Base-by-base conservation (phyloP, 2,113 vertebrate species). In the Mugil cephalus region DNA sequence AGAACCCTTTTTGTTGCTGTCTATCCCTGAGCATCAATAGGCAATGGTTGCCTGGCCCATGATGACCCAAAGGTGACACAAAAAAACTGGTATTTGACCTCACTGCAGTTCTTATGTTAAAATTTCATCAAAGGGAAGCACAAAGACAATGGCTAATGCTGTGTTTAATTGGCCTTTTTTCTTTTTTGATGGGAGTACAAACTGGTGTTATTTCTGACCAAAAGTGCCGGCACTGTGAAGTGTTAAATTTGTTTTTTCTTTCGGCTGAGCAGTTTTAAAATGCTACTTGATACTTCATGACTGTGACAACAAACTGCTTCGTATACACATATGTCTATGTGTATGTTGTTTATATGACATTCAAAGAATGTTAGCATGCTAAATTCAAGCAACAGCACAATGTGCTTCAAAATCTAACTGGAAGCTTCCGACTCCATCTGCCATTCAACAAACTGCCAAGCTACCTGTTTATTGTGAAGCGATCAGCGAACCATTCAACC, bases 11-110 rank as follows among this genome's bases (percentile, higher is more conserved):
- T 54, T 7, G 21, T 75, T 38, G 24, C 24, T 1, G 8, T 54
- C 36, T 69, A 39, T 24, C 58, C 56, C 8, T 1, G 13, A 74
- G 51, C 47, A 48, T 77, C 36, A 51, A 12, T 17, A 34, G 14
- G 9, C 30, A 52, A 8, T 24, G 24, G 18, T 30, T 34, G 15
- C 18, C 53, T 12, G 55, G 21, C 6, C 11, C 42, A 35, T 45
- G 19, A 70, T 45, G 19, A 8, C 46, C 10, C 30, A 18, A 42
- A 19, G 24, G 15, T 6, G 0, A 46, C 10, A 43, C 39, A 36
- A 48, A 71, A 21, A 48, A 39, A 14, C 7, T 7, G 0, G 24
- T 8, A 19, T 36, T 21, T 38, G 10, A 8, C 17, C 6, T 51
- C 53, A 35, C 36, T 40, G 39, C 13, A 58, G 1, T 17, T 42